These are phyloP conservation scores for Scaptomyza reducta DNA, from an alignment of 2,888 invertebrate genomes.

Conservation along the genomic window DNA sequence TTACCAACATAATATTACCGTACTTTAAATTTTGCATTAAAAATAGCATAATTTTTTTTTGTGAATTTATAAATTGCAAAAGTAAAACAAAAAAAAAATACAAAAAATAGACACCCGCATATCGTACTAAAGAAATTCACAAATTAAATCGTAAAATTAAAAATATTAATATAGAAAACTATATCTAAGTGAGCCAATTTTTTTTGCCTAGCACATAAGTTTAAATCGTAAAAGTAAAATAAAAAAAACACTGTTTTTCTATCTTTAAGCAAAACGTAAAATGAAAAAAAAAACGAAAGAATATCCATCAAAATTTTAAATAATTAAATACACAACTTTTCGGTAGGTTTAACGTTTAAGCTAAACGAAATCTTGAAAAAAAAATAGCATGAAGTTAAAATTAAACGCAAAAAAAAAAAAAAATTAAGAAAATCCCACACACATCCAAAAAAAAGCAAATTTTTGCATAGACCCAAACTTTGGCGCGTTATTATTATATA, in stretches of 20 bases:
- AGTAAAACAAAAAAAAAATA: constrained; percentile 33
- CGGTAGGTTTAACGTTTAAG: constrained; percentile 66
- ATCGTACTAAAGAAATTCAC: constrained; percentile 69
- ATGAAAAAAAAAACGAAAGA: constrained; percentile 2
- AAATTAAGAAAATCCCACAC: constrained; percentile 22
- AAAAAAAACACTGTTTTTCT: constrained; percentile 67
- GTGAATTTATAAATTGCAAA: constrained; percentile 63
- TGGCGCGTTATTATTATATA: constrained; percentile 72
- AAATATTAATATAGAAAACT: constrained; percentile 35
- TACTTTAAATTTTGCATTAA: constrained; percentile 70
- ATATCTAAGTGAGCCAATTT: constrained; percentile 69
- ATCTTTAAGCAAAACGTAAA: constrained; percentile 44
- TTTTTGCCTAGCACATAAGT: constrained; percentile 70
- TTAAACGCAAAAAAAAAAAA: constrained; percentile 18
- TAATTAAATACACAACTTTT: constrained; percentile 58
- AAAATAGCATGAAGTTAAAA: constrained; percentile 54
- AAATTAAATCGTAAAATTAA: constrained; percentile 41
- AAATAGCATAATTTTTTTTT: constrained; percentile 74
- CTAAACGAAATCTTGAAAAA: constrained; percentile 39
- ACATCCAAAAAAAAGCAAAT: constrained; percentile 17
- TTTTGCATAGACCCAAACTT: constrained; percentile 73
- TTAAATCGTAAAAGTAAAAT: constrained; percentile 56
- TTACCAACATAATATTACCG: constrained; percentile 60
- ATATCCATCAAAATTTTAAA: constrained; percentile 42
- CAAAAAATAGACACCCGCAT: constrained; percentile 61